A percentile compares a stretch with the other conserved stretches of the same genome.
Conservation (phyloP, 2,797 vertebrate species). For the Rhynchotus rufescens region DNA sequence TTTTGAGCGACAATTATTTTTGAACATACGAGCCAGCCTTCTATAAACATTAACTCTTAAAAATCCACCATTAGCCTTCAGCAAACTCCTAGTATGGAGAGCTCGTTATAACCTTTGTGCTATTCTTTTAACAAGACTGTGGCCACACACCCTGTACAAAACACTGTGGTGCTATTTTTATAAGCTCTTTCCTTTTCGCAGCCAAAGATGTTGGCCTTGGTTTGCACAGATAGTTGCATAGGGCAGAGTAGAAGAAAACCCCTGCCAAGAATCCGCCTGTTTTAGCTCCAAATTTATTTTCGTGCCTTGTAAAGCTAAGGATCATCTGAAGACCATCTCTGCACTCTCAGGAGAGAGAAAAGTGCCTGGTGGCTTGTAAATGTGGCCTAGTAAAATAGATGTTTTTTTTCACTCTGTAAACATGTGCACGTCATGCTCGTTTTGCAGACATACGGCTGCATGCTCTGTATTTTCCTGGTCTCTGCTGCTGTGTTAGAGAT, state of each 20-base stretch:
- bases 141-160: slow-evolving; percentile 40
- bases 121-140: not conserved
- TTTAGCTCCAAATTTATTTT: slow-evolving; percentile 47
- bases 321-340: slow-evolving; percentile 33
- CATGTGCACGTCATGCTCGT: not conserved
- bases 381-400: not conserved
- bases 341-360: slow-evolving; percentile 1
- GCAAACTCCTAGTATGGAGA: not conserved
- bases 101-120: not conserved
- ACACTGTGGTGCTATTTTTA: slow-evolving; percentile 24
- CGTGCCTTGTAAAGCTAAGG: slow-evolving; percentile 42
- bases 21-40: not conserved
- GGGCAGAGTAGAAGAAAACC: slow-evolving; percentile 21
- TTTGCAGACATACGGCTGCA: not conserved
- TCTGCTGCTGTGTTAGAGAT: not conserved
- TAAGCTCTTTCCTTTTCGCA: not conserved
- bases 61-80: not conserved
- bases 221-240: not conserved
- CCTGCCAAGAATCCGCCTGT: slow-evolving; percentile 31
- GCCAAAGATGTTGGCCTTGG: slow-evolving; percentile 1
- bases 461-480: not conserved
- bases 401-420: not conserved
- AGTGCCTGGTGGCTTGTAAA: slow-evolving; percentile 6
- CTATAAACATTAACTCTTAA: not conserved
- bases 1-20: not conserved